phyloP scores from a whole-genome alignment of 1,140 invertebrate genomes.

The Psilanteris sp. region DNA sequence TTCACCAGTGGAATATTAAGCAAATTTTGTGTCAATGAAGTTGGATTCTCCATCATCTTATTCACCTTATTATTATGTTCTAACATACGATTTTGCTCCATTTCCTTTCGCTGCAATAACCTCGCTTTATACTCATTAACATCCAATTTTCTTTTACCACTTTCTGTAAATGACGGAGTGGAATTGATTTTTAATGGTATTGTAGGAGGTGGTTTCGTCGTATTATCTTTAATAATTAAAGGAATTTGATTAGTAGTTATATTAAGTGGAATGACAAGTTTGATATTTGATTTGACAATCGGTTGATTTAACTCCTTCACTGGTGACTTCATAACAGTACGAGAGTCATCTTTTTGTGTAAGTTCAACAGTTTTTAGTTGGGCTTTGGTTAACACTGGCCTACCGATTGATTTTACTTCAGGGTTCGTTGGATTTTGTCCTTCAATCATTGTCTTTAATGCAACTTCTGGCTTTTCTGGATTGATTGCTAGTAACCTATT shows the following conservation, averaged over 20 bases:
- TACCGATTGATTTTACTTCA: neutral
- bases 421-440: constrained; percentile 8
- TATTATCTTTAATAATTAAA: neutral
- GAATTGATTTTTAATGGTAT: constrained; percentile 36
- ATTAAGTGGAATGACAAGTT: constrained; percentile 21
- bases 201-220: neutral
- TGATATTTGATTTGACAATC: constrained; percentile 23
- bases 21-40: constrained; percentile 64
- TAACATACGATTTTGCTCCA: constrained; percentile 43
- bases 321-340: neutral
- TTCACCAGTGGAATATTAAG: constrained; percentile 63
- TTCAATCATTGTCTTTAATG: neutral
- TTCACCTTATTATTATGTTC: constrained; percentile 35
- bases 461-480: constrained; percentile 25
- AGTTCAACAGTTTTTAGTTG: constrained; percentile 47
- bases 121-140: constrained; percentile 75
- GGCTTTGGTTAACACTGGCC: constrained; percentile 45
- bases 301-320: neutral
- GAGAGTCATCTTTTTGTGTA: neutral
- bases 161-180: constrained; percentile 18
- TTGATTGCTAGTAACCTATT: constrained; percentile 19
- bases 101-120: constrained; percentile 64
- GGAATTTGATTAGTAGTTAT: neutral
- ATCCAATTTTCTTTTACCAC: constrained; percentile 71
- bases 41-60: constrained; percentile 61